These are phyloP conservation scores for Chelon auratus DNA, from an alignment of 2,797 vertebrate species.

Conservation along the genomic window DNA sequence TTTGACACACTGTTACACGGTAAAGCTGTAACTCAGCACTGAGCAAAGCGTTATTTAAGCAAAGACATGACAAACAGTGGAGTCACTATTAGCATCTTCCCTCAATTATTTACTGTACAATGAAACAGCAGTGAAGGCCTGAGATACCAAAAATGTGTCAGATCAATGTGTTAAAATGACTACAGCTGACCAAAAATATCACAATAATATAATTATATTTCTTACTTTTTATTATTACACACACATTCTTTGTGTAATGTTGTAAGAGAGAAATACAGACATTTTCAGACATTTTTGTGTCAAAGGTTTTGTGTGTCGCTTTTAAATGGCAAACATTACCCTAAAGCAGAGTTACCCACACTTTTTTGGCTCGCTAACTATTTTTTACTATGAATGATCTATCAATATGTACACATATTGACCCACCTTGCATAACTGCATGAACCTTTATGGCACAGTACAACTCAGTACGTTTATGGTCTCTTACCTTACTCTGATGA, in stretches of 20 bases:
- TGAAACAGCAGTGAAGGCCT: background rate
- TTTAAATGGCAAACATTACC: background rate
- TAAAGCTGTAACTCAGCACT: slow-evolving; percentile 19
- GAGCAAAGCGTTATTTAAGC: slow-evolving; percentile 20
- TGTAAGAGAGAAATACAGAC: background rate
- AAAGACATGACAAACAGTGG: slow-evolving; percentile 28
- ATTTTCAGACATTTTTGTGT: background rate
- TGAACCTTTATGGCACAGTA: too few species aligned
- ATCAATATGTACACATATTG: too few species aligned
- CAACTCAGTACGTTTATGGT: too few species aligned
- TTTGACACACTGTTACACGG: background rate
- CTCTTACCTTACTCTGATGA: too few species aligned
- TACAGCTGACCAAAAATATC: background rate
- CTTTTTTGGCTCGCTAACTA: too few species aligned
- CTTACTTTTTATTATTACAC: background rate
- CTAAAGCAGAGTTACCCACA: too few species aligned
- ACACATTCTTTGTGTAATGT: background rate
- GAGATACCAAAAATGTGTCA: background rate
- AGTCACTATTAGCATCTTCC: slow-evolving; percentile 28
- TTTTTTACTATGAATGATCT: too few species aligned
- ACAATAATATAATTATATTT: background rate
- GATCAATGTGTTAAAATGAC: background rate
- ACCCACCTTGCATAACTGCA: too few species aligned
- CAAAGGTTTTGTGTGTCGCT: background rate
- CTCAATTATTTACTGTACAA: slow-evolving; percentile 51